Evolutionary conservation across 2,797 vertebrate genomes (phyloP).

Genomic region (Tapera naevia): DNA sequence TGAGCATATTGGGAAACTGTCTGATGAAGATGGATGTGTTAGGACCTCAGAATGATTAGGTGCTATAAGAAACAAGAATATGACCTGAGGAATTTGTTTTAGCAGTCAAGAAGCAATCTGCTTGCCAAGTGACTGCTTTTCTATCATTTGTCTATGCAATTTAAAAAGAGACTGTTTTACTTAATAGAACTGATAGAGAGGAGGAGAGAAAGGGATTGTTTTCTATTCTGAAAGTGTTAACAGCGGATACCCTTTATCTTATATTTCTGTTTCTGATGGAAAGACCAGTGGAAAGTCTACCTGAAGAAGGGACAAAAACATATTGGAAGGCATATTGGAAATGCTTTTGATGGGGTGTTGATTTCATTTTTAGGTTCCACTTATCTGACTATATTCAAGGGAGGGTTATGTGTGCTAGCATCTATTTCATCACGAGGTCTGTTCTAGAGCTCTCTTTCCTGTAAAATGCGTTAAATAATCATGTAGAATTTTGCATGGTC

Average conservation of each 20-base stretch:
- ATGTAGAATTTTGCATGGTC: neutral
- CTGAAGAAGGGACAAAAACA: neutral
- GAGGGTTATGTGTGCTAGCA: neutral
- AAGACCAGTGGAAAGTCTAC: neutral
- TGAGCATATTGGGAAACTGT: neutral
- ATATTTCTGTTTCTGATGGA: neutral
- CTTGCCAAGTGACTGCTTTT: neutral
- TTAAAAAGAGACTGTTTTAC: neutral
- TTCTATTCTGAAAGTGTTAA: neutral
- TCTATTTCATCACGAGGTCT: neutral
- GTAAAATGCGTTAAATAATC: neutral
- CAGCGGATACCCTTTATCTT: fast-evolving
- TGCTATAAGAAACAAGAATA: neutral
- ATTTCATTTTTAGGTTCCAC: neutral
- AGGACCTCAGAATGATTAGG: neutral
- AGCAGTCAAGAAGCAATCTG: neutral
- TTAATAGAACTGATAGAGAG: neutral
- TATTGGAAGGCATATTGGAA: neutral
- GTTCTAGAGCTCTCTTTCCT: neutral
- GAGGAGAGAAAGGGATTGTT: neutral
- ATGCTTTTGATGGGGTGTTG: neutral
- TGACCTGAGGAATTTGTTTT: neutral
- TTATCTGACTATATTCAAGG: neutral
- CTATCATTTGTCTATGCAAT: neutral
- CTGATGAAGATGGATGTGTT: neutral